Percentiles rank a stretch among this genome's conserved stretches.
phyloP scores from a whole-genome alignment of 2,797 vertebrate species.

The Microtus californicus region DNA sequence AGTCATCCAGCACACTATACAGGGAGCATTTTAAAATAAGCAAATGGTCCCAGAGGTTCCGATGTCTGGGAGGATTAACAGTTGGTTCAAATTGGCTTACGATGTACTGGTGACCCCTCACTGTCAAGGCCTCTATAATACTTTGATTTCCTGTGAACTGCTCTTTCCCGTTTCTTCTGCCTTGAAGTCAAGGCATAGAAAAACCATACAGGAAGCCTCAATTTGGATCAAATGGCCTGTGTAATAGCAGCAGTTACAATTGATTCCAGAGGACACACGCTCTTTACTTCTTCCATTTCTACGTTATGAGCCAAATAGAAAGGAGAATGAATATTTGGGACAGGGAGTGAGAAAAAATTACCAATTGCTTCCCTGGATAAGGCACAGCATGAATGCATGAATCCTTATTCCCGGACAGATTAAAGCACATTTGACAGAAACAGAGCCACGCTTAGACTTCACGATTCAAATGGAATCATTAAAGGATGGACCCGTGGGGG shows the following conservation, averaged over 20 bases:
- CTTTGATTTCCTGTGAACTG: slow-evolving; percentile 69
- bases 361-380: slow-evolving; percentile 83
- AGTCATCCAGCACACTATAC: neutral
- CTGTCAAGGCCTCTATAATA: slow-evolving; percentile 38
- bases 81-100: slow-evolving; percentile 67
- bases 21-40: slow-evolving; percentile 55
- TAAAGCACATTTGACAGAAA: slow-evolving; percentile 79
- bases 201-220: slow-evolving; percentile 86
- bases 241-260: slow-evolving; percentile 88
- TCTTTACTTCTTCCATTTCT: slow-evolving; percentile 87
- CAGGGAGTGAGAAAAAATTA: slow-evolving; percentile 84
- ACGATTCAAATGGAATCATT: slow-evolving; percentile 75
- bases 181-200: slow-evolving; percentile 81
- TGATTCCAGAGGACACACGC: slow-evolving; percentile 85
- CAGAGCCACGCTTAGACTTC: slow-evolving; percentile 81
- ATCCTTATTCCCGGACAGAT: slow-evolving; percentile 83
- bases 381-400: slow-evolving; percentile 77
- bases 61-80: neutral
- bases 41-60: neutral
- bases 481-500: slow-evolving; percentile 77
- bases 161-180: slow-evolving; percentile 74
- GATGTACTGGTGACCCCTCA: slow-evolving; percentile 35
- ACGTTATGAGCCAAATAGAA: slow-evolving; percentile 83
- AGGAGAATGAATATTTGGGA: slow-evolving; percentile 87
- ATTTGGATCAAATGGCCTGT: slow-evolving; percentile 88